These are phyloP conservation scores for Urocynchramus pylzowi DNA, from an alignment of 2,113 vertebrate genomes.

Conservation along the genomic window DNA sequence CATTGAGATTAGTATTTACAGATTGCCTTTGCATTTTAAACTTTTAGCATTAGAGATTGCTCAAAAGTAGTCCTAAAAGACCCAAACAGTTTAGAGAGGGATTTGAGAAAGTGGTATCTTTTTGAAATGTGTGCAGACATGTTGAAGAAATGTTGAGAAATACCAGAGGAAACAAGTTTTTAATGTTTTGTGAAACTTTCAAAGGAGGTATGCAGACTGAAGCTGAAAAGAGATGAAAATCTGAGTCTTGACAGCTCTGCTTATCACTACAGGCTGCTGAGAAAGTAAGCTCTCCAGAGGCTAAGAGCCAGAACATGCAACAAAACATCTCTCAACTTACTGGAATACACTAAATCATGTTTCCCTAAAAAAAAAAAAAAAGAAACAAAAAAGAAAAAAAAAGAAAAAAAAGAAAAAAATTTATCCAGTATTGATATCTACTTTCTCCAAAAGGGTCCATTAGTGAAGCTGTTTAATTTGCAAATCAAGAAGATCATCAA, in stretches of 20 bases:
- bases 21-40: not conserved
- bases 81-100: not conserved
- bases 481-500: no score
- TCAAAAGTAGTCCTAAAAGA: not conserved
- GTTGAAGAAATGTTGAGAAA: not conserved
- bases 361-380: not conserved
- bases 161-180: not conserved
- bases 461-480: not conserved
- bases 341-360: not conserved
- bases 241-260: not conserved
- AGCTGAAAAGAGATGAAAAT: not conserved
- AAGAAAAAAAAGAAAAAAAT: not conserved
- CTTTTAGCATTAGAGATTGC: not conserved
- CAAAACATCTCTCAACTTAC: not conserved
- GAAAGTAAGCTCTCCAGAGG: not conserved
- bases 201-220: not conserved
- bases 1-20: not conserved
- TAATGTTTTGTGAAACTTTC: slow-evolving; percentile 3
- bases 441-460: not conserved
- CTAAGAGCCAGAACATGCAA: not conserved
- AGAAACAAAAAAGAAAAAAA: not conserved
- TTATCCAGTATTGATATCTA: not conserved
- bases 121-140: not conserved
- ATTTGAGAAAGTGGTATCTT: not conserved
- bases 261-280: not conserved